phyloP scores from a whole-genome alignment of 2,888 invertebrate genomes.

The Papilio elwesi region DNA sequence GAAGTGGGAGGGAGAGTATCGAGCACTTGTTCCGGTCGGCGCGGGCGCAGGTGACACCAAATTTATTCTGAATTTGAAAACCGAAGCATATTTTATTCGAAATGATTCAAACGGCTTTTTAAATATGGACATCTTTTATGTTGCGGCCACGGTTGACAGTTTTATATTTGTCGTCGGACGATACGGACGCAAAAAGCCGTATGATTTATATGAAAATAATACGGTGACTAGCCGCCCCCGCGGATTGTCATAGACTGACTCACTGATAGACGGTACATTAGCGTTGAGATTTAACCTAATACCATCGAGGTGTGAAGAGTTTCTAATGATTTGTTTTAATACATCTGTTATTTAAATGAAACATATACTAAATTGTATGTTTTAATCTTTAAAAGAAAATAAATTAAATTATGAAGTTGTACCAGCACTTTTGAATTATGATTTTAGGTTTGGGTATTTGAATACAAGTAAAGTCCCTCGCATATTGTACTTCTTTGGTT shows the following conservation, averaged over 20 bases:
- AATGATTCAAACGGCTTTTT: slow-evolving; percentile 82
- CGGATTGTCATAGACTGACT: slow-evolving; percentile 53
- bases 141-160: slow-evolving; percentile 78
- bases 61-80: slow-evolving; percentile 84
- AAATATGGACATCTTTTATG: slow-evolving; percentile 82
- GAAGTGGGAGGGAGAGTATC: slow-evolving; percentile 52
- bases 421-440: too few relatives aligned
- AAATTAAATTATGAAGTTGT: too few relatives aligned
- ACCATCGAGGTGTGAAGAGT: neutral
- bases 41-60: slow-evolving; percentile 81
- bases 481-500: too few relatives aligned
- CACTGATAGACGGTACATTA: slow-evolving; percentile 5
- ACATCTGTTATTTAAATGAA: too few relatives aligned
- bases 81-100: slow-evolving; percentile 81
- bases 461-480: too few relatives aligned
- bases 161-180: slow-evolving; percentile 81
- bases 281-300: neutral
- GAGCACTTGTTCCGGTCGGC: slow-evolving; percentile 77
- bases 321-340: too few relatives aligned
- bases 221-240: slow-evolving; percentile 57
- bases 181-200: slow-evolving; percentile 67
- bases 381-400: too few relatives aligned
- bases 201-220: slow-evolving; percentile 81
- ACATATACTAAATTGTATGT: too few relatives aligned
- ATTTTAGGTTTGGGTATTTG: too few relatives aligned